These are phyloP conservation scores for Drosophila lini DNA, from an alignment of 1,140 invertebrate genomes.

Conservation along the genomic window DNA sequence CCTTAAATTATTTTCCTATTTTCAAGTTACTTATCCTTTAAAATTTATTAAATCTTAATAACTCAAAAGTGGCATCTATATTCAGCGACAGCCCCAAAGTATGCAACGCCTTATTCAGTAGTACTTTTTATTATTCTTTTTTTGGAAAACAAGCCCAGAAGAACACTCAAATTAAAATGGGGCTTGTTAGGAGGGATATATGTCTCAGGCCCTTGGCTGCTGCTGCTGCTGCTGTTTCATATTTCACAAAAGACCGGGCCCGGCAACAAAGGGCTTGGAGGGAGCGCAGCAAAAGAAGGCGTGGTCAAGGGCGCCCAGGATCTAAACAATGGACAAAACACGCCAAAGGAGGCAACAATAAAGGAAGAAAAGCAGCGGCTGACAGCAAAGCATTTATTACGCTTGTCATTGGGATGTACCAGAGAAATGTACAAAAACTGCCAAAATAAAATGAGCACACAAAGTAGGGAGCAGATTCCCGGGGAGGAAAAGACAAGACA, in stretches of 20 bases:
- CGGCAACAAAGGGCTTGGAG: slow-evolving; percentile 45
- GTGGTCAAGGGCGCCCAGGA: slow-evolving; percentile 56
- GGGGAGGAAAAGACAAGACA: slow-evolving; percentile 10
- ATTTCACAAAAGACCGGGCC: slow-evolving; percentile 58
- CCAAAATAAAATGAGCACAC: slow-evolving; percentile 66
- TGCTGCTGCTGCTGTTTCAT: slow-evolving; percentile 30
- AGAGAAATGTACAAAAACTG: slow-evolving; percentile 47
- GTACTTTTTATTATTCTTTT: slow-evolving; percentile 1
- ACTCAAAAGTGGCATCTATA: background rate
- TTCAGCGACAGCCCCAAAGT: slow-evolving; percentile 28
- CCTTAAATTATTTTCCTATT: background rate
- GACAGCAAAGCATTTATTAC: slow-evolving; percentile 82
- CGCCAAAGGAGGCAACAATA: slow-evolving; percentile 71
- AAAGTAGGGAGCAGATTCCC: slow-evolving; percentile 31
- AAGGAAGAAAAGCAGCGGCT: slow-evolving; percentile 57
- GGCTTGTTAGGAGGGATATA: slow-evolving; percentile 16
- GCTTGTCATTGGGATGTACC: slow-evolving; percentile 74
- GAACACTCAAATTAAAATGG: slow-evolving; percentile 50
- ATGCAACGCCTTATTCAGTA: slow-evolving; percentile 8
- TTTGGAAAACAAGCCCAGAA: slow-evolving; percentile 6
- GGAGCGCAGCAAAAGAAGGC: slow-evolving; percentile 26
- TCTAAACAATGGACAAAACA: slow-evolving; percentile 73
- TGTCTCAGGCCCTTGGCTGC: slow-evolving; percentile 4
- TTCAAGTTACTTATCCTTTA: background rate
- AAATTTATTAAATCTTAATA: background rate